phyloP scores from a whole-genome alignment of 2,113 vertebrate genomes.

The Ahaetulla prasina region DNA sequence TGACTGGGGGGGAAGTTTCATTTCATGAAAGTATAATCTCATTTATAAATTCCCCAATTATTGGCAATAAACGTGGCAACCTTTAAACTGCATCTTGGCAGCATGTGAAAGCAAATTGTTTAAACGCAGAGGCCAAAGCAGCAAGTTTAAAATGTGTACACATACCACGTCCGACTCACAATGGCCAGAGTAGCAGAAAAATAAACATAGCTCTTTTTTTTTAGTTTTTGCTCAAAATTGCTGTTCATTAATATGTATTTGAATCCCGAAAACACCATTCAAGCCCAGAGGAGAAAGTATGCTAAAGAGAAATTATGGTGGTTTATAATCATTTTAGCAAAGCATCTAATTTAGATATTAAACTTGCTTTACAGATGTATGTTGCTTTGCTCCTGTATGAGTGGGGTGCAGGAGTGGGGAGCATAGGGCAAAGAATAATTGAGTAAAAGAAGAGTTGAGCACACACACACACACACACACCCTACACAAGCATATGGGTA shows the following conservation, averaged over 20 bases:
- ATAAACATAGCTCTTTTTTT: not conserved
- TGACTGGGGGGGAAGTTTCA: not conserved
- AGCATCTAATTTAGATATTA: slow-evolving; percentile 60
- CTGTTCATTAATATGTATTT: slow-evolving; percentile 39
- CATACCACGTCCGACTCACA: not conserved
- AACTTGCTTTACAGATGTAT: slow-evolving; percentile 45
- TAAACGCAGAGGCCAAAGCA: slow-evolving; percentile 1
- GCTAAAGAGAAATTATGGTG: slow-evolving; percentile 31
- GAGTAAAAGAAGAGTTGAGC: slow-evolving; percentile 15
- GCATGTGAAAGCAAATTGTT: not conserved
- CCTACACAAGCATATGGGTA: not conserved
- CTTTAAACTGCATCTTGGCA: slow-evolving; percentile 4
- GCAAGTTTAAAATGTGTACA: not conserved
- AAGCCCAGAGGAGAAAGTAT: slow-evolving; percentile 7
- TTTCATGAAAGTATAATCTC: slow-evolving; percentile 6
- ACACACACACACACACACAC: not conserved
- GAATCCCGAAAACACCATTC: slow-evolving; percentile 30
- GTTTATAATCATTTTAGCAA: slow-evolving; percentile 55
- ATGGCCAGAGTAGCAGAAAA: not conserved
- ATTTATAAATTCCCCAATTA: not conserved
- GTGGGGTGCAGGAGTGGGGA: slow-evolving; percentile 44
- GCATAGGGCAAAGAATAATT: slow-evolving; percentile 45
- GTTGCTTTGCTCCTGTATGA: slow-evolving; percentile 48
- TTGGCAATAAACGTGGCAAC: not conserved
- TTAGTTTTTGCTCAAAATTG: not conserved